These are phyloP conservation scores for Coptodon bakossiorum DNA, from an alignment of 2,113 vertebrate species.

Conservation along the genomic window DNA sequence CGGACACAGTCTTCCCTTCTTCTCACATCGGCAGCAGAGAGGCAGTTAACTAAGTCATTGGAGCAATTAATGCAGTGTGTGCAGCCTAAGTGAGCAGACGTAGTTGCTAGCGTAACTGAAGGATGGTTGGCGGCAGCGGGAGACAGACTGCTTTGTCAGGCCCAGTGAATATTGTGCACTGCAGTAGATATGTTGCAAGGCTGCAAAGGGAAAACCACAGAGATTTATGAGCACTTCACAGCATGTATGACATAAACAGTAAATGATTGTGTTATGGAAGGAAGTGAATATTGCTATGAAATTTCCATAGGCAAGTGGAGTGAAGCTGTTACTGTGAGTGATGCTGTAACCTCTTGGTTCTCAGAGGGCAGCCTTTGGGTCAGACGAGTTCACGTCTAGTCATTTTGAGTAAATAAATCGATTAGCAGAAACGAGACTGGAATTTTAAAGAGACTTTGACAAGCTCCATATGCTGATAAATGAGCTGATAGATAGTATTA, in stretches of 20 bases:
- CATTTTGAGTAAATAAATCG: background rate
- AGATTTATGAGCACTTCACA: background rate
- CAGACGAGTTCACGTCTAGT: background rate
- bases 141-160: conserved; percentile 3
- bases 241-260: background rate
- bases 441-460: background rate
- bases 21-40: conserved; percentile 19
- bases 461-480: conserved; percentile 24
- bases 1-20: background rate
- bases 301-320: background rate
- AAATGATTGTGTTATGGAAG: background rate
- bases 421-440: background rate
- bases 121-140: background rate
- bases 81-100: conserved; percentile 26
- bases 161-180: conserved; percentile 9
- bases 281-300: background rate
- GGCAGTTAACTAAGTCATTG: conserved; percentile 60
- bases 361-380: background rate
- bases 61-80: conserved; percentile 62
- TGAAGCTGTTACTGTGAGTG: background rate
- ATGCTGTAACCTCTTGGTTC: background rate
- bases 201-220: background rate
- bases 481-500: conserved; percentile 4
- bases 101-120: background rate
- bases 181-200: background rate